A percentile compares a stretch with the other conserved stretches of the same genome.
These are phyloP conservation scores for Nyctalus aviator DNA, from an alignment of 2,797 vertebrate species.

Conservation along the genomic window DNA sequence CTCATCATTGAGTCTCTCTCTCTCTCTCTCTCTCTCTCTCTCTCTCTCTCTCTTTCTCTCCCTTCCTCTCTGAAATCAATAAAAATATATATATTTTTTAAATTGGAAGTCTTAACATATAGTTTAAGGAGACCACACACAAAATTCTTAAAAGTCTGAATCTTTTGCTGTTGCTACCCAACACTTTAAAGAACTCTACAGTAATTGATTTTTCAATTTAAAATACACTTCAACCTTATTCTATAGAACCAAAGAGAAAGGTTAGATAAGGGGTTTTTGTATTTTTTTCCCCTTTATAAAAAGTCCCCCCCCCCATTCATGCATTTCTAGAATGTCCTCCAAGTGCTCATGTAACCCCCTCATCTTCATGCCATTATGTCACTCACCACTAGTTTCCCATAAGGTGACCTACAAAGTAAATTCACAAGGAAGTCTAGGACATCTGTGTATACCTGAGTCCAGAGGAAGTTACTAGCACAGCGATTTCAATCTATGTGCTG, in stretches of 20 bases:
- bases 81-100: not conserved
- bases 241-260: not conserved
- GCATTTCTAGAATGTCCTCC: not conserved
- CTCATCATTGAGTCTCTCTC: too few relatives aligned
- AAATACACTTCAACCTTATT: conserved; percentile 31
- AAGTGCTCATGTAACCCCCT: not conserved
- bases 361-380: not conserved
- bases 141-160: not conserved
- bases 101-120: not conserved
- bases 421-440: conserved; percentile 34
- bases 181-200: not conserved
- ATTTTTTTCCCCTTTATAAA: not conserved
- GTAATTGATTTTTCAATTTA: not conserved
- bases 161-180: not conserved
- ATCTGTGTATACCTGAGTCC: not conserved
- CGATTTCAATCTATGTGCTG: not conserved
- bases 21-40: too few relatives aligned
- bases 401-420: conserved; percentile 11
- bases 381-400: not conserved
- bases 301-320: not conserved
- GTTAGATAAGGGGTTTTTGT: not conserved
- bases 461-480: conserved; percentile 17
- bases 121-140: not conserved
- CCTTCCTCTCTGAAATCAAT: too few relatives aligned
- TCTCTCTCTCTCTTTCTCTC: too few relatives aligned